Conservation (phyloP, 2,797 vertebrate genomes). For the Stomatorhinus walkeri region DNA sequence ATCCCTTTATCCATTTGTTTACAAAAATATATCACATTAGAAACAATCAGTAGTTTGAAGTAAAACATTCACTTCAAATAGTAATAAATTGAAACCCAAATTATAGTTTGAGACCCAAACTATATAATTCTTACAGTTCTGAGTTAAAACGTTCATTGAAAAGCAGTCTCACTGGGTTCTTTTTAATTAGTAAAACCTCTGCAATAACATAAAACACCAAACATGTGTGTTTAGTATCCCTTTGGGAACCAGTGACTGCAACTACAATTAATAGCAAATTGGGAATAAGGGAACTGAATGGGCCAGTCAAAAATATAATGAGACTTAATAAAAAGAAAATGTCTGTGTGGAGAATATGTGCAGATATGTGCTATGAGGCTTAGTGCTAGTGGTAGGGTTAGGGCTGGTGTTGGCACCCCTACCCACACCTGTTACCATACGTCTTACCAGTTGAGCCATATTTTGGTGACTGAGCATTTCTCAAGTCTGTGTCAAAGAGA, state of each 20-base stretch:
- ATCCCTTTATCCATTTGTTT: background rate
- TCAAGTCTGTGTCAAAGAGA: background rate
- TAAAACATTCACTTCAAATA: background rate
- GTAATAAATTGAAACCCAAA: background rate
- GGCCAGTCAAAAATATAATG: background rate
- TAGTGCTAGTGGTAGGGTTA: background rate
- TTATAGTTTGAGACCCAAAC: background rate
- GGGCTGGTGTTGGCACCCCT: background rate
- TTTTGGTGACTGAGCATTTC: background rate
- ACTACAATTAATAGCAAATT: background rate
- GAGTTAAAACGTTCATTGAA: background rate
- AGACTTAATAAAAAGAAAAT: background rate
- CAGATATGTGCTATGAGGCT: background rate
- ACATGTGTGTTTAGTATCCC: background rate
- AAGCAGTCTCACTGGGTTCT: background rate
- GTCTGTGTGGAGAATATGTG: background rate
- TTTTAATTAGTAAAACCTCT: background rate
- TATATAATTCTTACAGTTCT: background rate
- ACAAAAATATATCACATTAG: background rate
- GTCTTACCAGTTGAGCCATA: background rate
- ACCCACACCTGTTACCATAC: background rate
- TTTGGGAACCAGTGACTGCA: background rate
- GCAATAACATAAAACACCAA: background rate
- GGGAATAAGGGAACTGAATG: background rate
- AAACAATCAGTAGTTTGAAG: background rate